Percentiles rank a stretch among this genome's conserved stretches.
phyloP scores from a whole-genome alignment of 1,140 invertebrate genomes.

The Neomicropteryx cornuta region DNA sequence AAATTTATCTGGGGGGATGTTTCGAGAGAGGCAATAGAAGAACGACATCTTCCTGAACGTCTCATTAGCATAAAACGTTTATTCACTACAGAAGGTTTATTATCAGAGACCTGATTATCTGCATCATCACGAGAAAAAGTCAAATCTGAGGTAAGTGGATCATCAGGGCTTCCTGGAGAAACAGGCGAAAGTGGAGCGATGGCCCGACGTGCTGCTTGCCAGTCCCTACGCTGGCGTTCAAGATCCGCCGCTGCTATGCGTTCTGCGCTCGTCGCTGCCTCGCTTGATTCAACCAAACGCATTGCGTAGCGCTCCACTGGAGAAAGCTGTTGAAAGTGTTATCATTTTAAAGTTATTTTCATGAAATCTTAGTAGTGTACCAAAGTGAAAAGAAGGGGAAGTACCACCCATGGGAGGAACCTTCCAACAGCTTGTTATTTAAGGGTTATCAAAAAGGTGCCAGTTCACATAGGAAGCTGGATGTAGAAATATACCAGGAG shows the following conservation, averaged over 20 bases:
- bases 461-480: too few relatives aligned
- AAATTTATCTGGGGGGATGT: too few relatives aligned
- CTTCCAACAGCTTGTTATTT: background rate
- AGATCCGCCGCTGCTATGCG: conserved; percentile 84
- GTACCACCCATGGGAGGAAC: conserved; percentile 7
- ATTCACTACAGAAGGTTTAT: conserved; percentile 18
- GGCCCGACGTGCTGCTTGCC: conserved; percentile 77
- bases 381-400: conserved; percentile 13
- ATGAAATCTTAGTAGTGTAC: too few relatives aligned
- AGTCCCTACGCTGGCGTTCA: conserved; percentile 84
- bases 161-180: conserved; percentile 44
- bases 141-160: conserved; percentile 9
- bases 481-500: too few relatives aligned
- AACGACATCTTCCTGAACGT: too few relatives aligned
- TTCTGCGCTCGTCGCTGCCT: conserved; percentile 75
- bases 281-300: conserved; percentile 77
- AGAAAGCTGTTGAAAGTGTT: conserved; percentile 78
- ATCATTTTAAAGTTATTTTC: too few relatives aligned
- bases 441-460: conserved; percentile 4
- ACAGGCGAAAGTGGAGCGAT: conserved; percentile 53
- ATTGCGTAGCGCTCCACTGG: conserved; percentile 91
- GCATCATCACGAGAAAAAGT: conserved; percentile 64
- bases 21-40: too few relatives aligned
- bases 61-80: conserved; percentile 14
- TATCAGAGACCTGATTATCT: conserved; percentile 69